These are phyloP conservation scores for Muscidifurax raptorellus DNA, from an alignment of 1,140 invertebrate species.

Conservation along the genomic window DNA sequence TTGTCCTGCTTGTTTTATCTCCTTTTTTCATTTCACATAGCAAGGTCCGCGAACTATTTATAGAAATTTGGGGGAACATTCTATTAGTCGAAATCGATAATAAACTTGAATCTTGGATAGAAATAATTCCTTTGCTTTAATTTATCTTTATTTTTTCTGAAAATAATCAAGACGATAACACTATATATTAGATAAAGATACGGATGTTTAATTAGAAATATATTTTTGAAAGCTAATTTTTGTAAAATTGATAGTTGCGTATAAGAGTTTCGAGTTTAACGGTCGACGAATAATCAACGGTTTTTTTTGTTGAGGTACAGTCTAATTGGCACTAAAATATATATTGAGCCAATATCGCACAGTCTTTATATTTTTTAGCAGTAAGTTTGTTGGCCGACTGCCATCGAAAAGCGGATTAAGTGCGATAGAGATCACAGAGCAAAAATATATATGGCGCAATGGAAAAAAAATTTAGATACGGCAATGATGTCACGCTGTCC, in stretches of 20 bases:
- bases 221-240: too few relatives aligned
- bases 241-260: too few relatives aligned
- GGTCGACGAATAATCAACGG: neutral
- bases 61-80: neutral
- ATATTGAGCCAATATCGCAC: neutral
- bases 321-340: neutral
- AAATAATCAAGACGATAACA: too few relatives aligned
- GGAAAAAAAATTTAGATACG: neutral
- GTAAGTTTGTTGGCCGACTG: conserved; percentile 1
- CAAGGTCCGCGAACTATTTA: neutral
- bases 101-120: neutral
- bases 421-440: neutral
- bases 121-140: conserved; percentile 50
- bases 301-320: neutral
- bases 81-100: neutral
- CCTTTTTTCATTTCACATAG: neutral
- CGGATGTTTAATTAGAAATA: too few relatives aligned
- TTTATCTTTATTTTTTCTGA: too few relatives aligned
- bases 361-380: neutral
- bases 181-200: too few relatives aligned
- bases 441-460: neutral
- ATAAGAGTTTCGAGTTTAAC: too few relatives aligned
- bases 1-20: neutral
- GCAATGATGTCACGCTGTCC: too few relatives aligned
- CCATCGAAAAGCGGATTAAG: conserved; percentile 11